These are phyloP conservation scores for Apamea anceps DNA, from an alignment of 2,888 invertebrate species.

Conservation along the genomic window DNA sequence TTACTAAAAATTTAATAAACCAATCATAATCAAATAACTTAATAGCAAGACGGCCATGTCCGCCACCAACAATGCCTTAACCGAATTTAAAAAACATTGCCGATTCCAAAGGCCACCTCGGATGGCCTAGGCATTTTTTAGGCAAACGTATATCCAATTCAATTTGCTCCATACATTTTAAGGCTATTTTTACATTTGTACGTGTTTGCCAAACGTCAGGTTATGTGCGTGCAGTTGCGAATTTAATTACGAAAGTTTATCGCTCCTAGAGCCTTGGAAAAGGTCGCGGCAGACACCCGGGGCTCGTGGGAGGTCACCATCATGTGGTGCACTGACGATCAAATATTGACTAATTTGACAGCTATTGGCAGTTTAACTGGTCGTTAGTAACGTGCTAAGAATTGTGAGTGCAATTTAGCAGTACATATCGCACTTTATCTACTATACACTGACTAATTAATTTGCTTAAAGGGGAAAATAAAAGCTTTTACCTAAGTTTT, in stretches of 20 bases:
- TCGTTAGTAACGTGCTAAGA: slow-evolving; percentile 12
- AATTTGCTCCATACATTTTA: slow-evolving; percentile 48
- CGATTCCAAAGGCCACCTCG: slow-evolving; percentile 33
- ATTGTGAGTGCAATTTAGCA: background rate
- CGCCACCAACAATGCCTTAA: slow-evolving; percentile 28
- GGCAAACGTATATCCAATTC: slow-evolving; percentile 45
- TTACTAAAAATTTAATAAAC: background rate
- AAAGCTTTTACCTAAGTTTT: background rate
- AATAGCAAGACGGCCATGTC: slow-evolving; percentile 18
- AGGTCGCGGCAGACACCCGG: slow-evolving; percentile 68
- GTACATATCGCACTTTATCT: background rate
- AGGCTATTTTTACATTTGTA: slow-evolving; percentile 57
- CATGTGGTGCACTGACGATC: slow-evolving; percentile 36
- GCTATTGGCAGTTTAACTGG: slow-evolving; percentile 17
- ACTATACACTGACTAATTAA: background rate
- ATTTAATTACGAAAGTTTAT: slow-evolving; percentile 78
- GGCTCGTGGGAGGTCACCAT: slow-evolving; percentile 58
- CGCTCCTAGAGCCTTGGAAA: slow-evolving; percentile 72
- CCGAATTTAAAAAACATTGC: slow-evolving; percentile 28
- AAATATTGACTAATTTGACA: slow-evolving; percentile 53
- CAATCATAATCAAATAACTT: slow-evolving; percentile 8
- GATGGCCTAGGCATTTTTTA: slow-evolving; percentile 57
- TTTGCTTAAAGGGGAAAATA: background rate
- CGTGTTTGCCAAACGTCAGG: slow-evolving; percentile 62
- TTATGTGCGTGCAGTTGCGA: slow-evolving; percentile 65